Conservation (phyloP, 2,113 vertebrate genomes). For the Hippocampus zosterae region DNA sequence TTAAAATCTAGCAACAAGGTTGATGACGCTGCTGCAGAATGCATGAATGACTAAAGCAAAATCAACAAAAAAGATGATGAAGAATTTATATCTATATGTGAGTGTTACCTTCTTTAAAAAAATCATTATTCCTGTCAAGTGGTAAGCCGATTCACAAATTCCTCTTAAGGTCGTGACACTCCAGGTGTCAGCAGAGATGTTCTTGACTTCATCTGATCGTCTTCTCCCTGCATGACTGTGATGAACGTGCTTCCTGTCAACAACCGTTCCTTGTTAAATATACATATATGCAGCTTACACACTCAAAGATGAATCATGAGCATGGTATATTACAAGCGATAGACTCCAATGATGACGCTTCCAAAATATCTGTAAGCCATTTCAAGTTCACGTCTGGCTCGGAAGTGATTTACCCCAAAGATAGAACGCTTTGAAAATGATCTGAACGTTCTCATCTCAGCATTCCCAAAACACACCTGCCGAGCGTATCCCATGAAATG, state of each 20-base stretch:
- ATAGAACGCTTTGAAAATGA: slow-evolving; percentile 24
- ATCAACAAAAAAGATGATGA: no score
- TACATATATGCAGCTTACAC: background rate
- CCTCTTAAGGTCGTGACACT: background rate
- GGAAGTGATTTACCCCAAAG: slow-evolving; percentile 27
- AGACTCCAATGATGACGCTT: slow-evolving; percentile 38
- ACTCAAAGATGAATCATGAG: background rate
- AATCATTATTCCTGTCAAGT: background rate
- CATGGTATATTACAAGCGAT: slow-evolving; percentile 3
- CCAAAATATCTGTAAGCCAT: slow-evolving; percentile 32
- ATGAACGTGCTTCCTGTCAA: slow-evolving; percentile 16
- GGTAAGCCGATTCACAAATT: background rate
- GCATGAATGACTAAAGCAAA: no score
- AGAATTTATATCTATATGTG: background rate
- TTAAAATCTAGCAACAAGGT: no score
- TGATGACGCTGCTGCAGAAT: no score
- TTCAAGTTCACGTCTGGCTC: slow-evolving; percentile 25
- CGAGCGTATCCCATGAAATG: slow-evolving; percentile 21
- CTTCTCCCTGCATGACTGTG: background rate
- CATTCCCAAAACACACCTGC: slow-evolving; percentile 18
- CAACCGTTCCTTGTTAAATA: slow-evolving; percentile 8
- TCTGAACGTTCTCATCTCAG: slow-evolving; percentile 22
- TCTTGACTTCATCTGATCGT: slow-evolving; percentile 7
- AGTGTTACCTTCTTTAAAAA: background rate
- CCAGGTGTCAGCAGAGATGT: background rate